Base-by-base conservation (phyloP, 2,797 vertebrate species). In the Morus bassanus region DNA sequence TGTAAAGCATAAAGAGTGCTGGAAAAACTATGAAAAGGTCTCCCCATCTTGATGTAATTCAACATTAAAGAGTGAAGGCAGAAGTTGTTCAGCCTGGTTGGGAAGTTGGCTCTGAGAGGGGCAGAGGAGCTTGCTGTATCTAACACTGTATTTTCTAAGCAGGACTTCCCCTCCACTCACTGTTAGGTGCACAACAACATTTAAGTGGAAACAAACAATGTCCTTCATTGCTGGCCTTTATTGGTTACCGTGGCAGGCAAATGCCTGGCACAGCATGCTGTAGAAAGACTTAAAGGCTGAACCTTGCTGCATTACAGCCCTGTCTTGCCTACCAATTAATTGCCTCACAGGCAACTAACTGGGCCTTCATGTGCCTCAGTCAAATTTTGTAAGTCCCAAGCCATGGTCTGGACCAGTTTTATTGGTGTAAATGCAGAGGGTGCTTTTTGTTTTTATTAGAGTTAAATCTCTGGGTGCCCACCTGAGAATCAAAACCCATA, bases 401-500 rank as follows among this genome's bases (percentile, higher is more conserved):
- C 27, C 30, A 6, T 6, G 35, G 7, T 56, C 53, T 79, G 70
- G 63, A 85, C 24, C 31, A 7, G 28, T 15, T 56, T 2, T 33
- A 2, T 16, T 23, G 10, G 12, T 81, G 37, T 33, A 51, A 69
- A 57, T 33, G 21, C 27, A 73, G 30, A 43, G 12, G 16, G 6
- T 70, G 7, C 2, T 5, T 46, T 56, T 60, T 8, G 25, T 48
- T 17, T 59, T 48, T 17, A 6, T 69, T 75, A 88, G 11, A 41
- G 11, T 56, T 23, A 27, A 54, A n/a, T 51, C 13, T 63, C 46
- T 74, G 54, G 17, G n/a, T 73, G n/a, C n/a, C 53, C 35, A 59
- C 16, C 51, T 75, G 57, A 60, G 74, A 86, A 85, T 91, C 59
- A 59, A 93, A 93, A 28, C 43, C 39, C n/a, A 56, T 77, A 27